phyloP scores from a whole-genome alignment of 2,888 invertebrate species.

The Tetranychus truncatus region DNA sequence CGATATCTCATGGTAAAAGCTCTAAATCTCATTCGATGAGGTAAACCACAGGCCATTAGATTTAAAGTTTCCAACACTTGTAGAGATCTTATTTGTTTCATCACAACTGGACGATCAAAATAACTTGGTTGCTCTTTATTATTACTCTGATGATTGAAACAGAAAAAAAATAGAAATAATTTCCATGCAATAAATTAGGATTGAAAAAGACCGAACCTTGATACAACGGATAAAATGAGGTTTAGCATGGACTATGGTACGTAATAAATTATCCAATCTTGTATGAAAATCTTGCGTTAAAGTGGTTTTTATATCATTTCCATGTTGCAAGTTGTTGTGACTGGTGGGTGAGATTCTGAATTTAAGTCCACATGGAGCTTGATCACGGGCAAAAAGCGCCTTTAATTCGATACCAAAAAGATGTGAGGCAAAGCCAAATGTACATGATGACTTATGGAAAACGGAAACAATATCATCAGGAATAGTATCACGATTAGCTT shows the following conservation, averaged over 20 bases:
- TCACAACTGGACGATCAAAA: conserved; percentile 64
- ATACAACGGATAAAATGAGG: conserved; percentile 87
- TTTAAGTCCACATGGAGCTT: conserved; percentile 54
- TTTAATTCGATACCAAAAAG: conserved; percentile 83
- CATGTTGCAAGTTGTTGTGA: conserved; percentile 58
- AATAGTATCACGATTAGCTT: conserved; percentile 59
- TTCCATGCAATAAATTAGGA: conserved; percentile 7
- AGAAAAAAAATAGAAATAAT: not conserved
- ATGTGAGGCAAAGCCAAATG: conserved; percentile 90
- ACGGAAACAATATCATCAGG: conserved; percentile 79
- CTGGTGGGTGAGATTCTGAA: conserved; percentile 78
- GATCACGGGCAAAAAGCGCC: conserved; percentile 46
- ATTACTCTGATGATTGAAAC: conserved; percentile 42
- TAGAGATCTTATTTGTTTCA: conserved; percentile 68
- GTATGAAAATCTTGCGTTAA: conserved; percentile 89
- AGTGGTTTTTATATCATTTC: conserved; percentile 43
- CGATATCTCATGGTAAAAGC: conserved; percentile 71
- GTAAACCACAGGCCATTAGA: conserved; percentile 82
- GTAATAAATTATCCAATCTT: conserved; percentile 68
- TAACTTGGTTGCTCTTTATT: conserved; percentile 56
- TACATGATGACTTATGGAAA: conserved; percentile 76
- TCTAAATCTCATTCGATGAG: conserved; percentile 83
- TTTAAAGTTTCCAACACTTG: conserved; percentile 85
- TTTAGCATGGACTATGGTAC: conserved; percentile 74
- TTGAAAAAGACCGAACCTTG: conserved; percentile 35